Evolutionary conservation across 2,888 invertebrate genomes (phyloP), one percentile per base, ranked within the genome.

Genomic region (Silvanus unidentatus): DNA sequence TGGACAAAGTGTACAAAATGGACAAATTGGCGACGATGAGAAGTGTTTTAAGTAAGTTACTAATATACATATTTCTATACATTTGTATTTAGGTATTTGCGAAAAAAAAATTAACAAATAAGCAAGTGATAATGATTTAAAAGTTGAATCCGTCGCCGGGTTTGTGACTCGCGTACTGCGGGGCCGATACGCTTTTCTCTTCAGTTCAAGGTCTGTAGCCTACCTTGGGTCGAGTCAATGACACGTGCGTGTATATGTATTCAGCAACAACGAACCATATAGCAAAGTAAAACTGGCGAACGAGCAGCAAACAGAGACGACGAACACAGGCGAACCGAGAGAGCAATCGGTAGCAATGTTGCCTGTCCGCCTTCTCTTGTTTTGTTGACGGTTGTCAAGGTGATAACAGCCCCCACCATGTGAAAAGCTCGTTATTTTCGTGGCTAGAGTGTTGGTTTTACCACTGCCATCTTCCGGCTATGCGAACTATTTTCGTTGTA

Each of bases 41-140:
- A 90, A 89, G 75, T 86, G 86, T 58, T 91, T 89, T 73, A 91
- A 91, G 91, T 91, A 71, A 85, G 88, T 84, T 52, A 41, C 48
- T 6, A 35, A 9, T 28, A 8, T 28, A 9, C 10, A 28, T 28
- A 9, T 28, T 28, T 84, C 52, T 28, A 9, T 28, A 9, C 28
- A 9, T 28, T 10, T 28, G 28, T n/a, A n/a, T n/a, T n/a, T n/a
- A n/a, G n/a, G n/a, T n/a, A n/a, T n/a, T n/a, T n/a, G n/a, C n/a
- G n/a, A n/a, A n/a, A n/a, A n/a, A n/a, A n/a, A n/a, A n/a, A n/a
- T n/a, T n/a, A n/a, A n/a, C n/a, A n/a, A n/a, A n/a, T n/a, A n/a
- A n/a, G n/a, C n/a, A n/a, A n/a, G n/a, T n/a, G n/a, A n/a, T n/a
- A n/a, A n/a, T n/a, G n/a, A n/a, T n/a, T n/a, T n/a, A n/a, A n/a